Conservation (phyloP, 2,888 invertebrate species). For the Lordiphosa fenestrarum region DNA sequence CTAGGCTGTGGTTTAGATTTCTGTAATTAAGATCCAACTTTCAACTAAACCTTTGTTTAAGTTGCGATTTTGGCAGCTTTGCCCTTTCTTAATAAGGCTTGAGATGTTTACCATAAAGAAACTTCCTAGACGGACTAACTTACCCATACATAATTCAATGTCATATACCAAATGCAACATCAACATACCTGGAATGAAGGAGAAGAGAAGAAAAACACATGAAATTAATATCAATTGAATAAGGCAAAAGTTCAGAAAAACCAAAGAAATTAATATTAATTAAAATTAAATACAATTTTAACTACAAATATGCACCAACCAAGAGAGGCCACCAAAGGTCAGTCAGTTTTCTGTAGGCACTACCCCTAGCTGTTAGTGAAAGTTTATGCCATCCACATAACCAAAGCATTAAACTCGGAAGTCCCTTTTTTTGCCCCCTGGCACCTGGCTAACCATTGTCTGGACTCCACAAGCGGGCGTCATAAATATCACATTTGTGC, state of each 20-base stretch:
- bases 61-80: too few species aligned
- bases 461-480: conserved; percentile 41
- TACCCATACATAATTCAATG: conserved; percentile 23
- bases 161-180: conserved; percentile 13
- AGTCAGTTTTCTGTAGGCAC: neutral
- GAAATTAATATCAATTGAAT: conserved; percentile 64
- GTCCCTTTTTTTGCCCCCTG: conserved; percentile 38
- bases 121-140: conserved; percentile 19
- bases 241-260: too few species aligned
- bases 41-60: too few species aligned
- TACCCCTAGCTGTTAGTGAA: conserved; percentile 39
- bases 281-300: conserved; percentile 56
- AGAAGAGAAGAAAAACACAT: conserved; percentile 27
- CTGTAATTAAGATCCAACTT: too few species aligned
- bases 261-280: too few species aligned
- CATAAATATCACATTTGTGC: conserved; percentile 73
- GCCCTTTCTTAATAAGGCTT: too few species aligned
- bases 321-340: conserved; percentile 36
- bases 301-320: conserved; percentile 43
- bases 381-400: conserved; percentile 34
- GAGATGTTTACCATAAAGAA: neutral
- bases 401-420: conserved; percentile 24
- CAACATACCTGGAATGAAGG: conserved; percentile 58
- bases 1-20: too few species aligned
- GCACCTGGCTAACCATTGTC: conserved; percentile 40